phyloP scores from a whole-genome alignment of 2,888 invertebrate species.

The Agriotes lineatus region DNA sequence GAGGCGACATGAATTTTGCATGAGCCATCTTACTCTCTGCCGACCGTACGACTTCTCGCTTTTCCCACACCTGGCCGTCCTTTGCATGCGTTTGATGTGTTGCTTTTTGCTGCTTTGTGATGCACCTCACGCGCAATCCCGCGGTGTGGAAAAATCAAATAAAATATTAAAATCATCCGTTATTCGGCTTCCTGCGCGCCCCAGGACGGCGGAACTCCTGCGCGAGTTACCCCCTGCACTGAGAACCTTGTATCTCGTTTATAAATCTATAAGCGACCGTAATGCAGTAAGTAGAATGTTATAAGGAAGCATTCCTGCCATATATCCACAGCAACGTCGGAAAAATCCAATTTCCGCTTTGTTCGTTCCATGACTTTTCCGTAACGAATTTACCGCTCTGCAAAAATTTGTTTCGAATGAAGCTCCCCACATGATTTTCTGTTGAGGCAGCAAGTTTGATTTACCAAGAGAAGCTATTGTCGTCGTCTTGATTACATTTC shows the following conservation, averaged over 20 bases:
- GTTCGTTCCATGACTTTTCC: not conserved
- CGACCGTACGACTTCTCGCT: not conserved
- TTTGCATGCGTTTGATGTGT: conserved; percentile 3
- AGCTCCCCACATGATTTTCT: not conserved
- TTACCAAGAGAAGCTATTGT: too few relatives aligned
- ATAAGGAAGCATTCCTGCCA: conserved; percentile 1
- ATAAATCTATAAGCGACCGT: not conserved
- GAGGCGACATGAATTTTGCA: conserved; percentile 36
- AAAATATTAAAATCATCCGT: conserved; percentile 16
- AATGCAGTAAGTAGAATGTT: conserved; percentile 1
- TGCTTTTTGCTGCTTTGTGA: not conserved
- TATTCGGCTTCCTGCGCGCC: too few relatives aligned
- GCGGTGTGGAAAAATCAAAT: conserved; percentile 12
- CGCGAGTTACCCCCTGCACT: too few relatives aligned
- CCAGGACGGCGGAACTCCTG: too few relatives aligned
- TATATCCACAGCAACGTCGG: conserved; percentile 10
- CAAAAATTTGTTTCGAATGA: conserved; percentile 10
- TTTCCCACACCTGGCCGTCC: not conserved
- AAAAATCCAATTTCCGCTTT: conserved; percentile 15
- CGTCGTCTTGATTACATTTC: too few relatives aligned
- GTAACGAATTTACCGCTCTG: conserved; percentile 9
- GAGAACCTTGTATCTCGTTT: not conserved
- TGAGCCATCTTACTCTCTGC: conserved; percentile 16
- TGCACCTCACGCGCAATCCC: not conserved
- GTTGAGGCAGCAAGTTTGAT: too few relatives aligned